These are phyloP conservation scores for Garrulus glandarius DNA, from an alignment of 2,797 vertebrate genomes.

Conservation along the genomic window DNA sequence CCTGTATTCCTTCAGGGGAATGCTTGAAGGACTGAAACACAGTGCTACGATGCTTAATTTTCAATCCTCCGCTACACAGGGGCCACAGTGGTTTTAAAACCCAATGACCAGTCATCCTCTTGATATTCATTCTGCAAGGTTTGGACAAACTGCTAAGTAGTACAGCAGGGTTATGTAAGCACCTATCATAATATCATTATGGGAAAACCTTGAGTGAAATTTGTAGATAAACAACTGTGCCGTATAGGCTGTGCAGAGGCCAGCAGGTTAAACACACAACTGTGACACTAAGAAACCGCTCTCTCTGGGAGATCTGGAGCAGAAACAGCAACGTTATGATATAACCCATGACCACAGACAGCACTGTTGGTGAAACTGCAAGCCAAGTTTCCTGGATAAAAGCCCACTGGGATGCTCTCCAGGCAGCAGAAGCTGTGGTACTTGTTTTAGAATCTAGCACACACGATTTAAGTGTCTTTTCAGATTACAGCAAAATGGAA, in stretches of 20 bases:
- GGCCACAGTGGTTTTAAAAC: not conserved
- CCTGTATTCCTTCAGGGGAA: not conserved
- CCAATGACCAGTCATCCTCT: not conserved
- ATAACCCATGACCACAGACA: not conserved
- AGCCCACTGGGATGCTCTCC: not conserved
- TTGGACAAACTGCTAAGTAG: not conserved
- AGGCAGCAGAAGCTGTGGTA: not conserved
- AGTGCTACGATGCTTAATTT: not conserved
- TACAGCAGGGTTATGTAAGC: not conserved
- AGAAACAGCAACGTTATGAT: not conserved
- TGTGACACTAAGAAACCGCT: not conserved
- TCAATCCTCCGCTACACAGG: not conserved
- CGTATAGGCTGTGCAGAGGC: not conserved
- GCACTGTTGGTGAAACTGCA: not conserved
- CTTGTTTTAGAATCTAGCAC: not conserved
- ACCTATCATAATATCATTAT: not conserved
- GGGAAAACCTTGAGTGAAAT: not conserved
- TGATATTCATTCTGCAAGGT: not conserved
- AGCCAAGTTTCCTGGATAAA: not conserved
- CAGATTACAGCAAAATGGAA: not conserved
- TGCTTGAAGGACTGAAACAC: not conserved
- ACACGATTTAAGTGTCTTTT: not conserved
- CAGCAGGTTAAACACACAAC: not conserved
- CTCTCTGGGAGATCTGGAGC: not conserved
- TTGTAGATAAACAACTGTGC: not conserved